phyloP scores from a whole-genome alignment of 2,797 vertebrate species.

The Bovichtus diacanthus region DNA sequence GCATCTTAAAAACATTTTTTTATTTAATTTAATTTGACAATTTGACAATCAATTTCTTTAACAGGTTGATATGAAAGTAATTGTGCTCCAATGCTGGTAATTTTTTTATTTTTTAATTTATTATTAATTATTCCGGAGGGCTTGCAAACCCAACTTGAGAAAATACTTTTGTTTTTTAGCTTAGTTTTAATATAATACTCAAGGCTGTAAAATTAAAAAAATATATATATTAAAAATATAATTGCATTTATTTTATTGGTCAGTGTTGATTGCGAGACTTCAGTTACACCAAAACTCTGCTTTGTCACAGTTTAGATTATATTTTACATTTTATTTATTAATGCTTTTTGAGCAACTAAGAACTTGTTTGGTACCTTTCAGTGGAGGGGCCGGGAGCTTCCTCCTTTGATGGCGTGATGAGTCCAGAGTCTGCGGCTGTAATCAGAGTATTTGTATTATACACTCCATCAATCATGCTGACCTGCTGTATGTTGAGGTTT shows the following conservation, averaged over 20 bases:
- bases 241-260: not conserved
- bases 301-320: not conserved
- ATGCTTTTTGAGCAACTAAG: not conserved
- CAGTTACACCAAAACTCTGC: not conserved
- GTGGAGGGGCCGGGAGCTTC: constrained; percentile 94
- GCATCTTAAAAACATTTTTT: no score
- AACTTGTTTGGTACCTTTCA: constrained; percentile 85
- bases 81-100: not conserved
- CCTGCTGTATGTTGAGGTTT: not conserved
- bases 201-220: not conserved
- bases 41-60: not conserved
- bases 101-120: not conserved
- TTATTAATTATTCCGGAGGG: not conserved
- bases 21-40: not conserved
- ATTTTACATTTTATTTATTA: not conserved
- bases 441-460: constrained; percentile 22
- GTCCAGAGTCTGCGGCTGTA: constrained; percentile 94
- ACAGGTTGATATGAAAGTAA: not conserved
- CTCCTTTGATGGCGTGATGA: constrained; percentile 96
- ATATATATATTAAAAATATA: not conserved
- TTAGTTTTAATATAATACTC: no score
- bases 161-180: not conserved
- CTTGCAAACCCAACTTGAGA: not conserved
- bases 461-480: not conserved
- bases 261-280: not conserved